A percentile compares a stretch with the other conserved stretches of the same genome.
These are phyloP conservation scores for Hypolimnas misippus DNA, from an alignment of 2,888 invertebrate species.

Conservation along the genomic window DNA sequence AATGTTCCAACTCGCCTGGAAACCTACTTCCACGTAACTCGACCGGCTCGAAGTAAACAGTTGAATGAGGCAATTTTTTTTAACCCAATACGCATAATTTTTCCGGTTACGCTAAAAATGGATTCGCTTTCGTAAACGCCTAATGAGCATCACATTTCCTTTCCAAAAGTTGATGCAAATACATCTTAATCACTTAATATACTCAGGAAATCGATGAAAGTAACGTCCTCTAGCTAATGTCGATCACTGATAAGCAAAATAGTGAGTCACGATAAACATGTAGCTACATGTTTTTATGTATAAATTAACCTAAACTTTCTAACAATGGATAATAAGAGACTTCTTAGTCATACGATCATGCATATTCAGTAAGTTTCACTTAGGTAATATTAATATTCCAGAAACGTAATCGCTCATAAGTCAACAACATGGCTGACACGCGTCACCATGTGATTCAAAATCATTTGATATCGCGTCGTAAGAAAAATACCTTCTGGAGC, in stretches of 20 bases:
- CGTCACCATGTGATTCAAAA: conserved; percentile 21
- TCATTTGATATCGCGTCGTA: conserved; percentile 13
- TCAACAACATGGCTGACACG: conserved; percentile 12
- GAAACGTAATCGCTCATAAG: conserved; percentile 12
- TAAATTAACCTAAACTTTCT: conserved; percentile 30
- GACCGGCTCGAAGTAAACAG: conserved; percentile 2
- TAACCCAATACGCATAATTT: conserved; percentile 35
- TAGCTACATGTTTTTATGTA: conserved; percentile 21
- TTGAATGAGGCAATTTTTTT: conserved; percentile 29
- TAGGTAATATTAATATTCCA: conserved; percentile 24
- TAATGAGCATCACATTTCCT: conserved; percentile 36
- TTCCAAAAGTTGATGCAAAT: conserved; percentile 3
- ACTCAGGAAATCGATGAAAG: neutral
- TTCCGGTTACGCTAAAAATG: conserved; percentile 35
- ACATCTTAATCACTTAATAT: neutral
- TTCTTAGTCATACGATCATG: conserved; percentile 37
- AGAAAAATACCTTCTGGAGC: conserved; percentile 8
- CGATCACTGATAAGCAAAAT: neutral
- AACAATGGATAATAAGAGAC: conserved; percentile 36
- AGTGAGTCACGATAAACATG: conserved; percentile 16
- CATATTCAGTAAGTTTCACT: conserved; percentile 36
- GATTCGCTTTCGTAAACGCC: conserved; percentile 38
- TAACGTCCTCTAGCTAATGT: neutral
- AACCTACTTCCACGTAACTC: conserved; percentile 12
- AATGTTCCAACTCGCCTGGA: neutral